Conservation (phyloP, 2,113 vertebrate species). For the Sinocyclocheilus rhinocerous region DNA sequence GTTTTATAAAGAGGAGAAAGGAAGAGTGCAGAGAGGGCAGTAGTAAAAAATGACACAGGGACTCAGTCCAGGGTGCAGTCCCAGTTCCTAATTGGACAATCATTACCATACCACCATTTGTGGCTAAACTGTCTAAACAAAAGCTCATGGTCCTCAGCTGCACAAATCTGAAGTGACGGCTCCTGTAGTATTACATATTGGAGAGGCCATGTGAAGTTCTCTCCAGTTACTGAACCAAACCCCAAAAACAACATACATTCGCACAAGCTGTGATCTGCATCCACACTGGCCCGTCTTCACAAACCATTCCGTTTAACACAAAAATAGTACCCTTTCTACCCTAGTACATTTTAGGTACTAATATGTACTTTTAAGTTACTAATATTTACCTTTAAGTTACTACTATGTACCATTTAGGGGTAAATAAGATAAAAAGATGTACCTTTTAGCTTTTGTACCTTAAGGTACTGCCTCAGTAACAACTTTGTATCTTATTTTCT, state of each 20-base stretch:
- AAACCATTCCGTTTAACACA: slow-evolving; percentile 22
- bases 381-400: too few relatives aligned
- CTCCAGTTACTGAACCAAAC: slow-evolving; percentile 6
- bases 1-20: not conserved
- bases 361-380: too few relatives aligned
- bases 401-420: too few relatives aligned
- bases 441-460: not conserved
- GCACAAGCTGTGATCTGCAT: slow-evolving; percentile 14
- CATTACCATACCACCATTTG: slow-evolving; percentile 37
- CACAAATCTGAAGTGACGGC: slow-evolving; percentile 40
- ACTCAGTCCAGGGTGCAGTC: slow-evolving; percentile 18
- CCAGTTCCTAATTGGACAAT: slow-evolving; percentile 23
- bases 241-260: slow-evolving; percentile 33
- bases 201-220: slow-evolving; percentile 31
- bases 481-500: not conserved
- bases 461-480: not conserved
- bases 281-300: slow-evolving; percentile 11
- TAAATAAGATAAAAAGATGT: not conserved
- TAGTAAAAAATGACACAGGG: not conserved
- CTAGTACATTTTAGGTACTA: too few relatives aligned
- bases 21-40: not conserved
- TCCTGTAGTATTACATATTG: slow-evolving; percentile 10
- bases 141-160: slow-evolving; percentile 2
- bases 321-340: too few relatives aligned
- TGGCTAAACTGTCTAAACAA: slow-evolving; percentile 42